These are phyloP conservation scores for Hemiscyllium ocellatum DNA, from an alignment of 2,113 vertebrate species.

Conservation along the genomic window DNA sequence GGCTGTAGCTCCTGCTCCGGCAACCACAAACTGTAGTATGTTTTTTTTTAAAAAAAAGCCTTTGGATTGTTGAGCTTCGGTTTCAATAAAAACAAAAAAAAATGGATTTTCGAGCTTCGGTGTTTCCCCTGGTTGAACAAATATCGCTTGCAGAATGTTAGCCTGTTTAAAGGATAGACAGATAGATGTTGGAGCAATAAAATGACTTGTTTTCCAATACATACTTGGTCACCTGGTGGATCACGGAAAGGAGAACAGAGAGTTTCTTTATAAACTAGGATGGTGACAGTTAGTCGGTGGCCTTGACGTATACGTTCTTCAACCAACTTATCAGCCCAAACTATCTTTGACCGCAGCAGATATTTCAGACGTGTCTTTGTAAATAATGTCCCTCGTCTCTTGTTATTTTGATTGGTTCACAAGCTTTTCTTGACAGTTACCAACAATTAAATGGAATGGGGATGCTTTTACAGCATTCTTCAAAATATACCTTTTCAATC, in stretches of 20 bases:
- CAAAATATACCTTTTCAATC: neutral
- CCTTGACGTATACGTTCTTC: neutral
- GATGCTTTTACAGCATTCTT: neutral
- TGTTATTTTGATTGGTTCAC: neutral
- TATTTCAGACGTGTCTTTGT: neutral
- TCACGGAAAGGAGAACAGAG: neutral
- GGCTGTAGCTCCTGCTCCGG: too few species aligned
- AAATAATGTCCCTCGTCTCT: neutral
- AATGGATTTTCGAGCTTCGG: neutral
- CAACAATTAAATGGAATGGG: neutral
- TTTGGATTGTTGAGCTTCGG: too few species aligned
- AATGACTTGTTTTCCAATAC: neutral
- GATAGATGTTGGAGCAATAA: neutral
- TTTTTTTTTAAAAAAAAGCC: neutral
- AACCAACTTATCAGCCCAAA: neutral
- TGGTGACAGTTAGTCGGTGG: neutral
- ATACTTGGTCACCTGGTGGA: neutral
- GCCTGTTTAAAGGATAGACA: neutral
- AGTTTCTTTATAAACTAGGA: neutral
- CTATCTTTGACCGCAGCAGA: neutral
- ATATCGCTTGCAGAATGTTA: neutral
- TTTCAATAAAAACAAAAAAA: too few species aligned
- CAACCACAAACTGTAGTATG: too few species aligned
- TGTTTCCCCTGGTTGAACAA: neutral
- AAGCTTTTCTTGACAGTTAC: neutral